Conservation (phyloP, 2,888 invertebrate genomes). For the Heliconius charithonia region DNA sequence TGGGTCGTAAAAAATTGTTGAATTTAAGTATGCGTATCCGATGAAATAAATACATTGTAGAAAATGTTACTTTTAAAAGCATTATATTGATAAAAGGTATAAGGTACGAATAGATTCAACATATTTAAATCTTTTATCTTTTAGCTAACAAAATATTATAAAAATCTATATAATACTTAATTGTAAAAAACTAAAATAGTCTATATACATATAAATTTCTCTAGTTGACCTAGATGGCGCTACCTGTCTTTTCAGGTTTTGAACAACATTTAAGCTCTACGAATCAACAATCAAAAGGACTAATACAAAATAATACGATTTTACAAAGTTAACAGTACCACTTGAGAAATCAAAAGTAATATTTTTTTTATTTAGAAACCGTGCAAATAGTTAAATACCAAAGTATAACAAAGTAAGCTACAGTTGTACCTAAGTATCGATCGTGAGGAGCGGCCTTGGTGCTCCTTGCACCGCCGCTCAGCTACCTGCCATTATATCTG, state of each 20-base stretch:
- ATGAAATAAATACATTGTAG: neutral
- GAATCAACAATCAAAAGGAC: neutral
- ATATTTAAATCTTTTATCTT: too few relatives aligned
- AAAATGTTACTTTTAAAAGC: neutral
- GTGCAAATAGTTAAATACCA: neutral
- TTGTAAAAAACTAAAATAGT: too few relatives aligned
- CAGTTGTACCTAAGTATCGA: conserved; percentile 25
- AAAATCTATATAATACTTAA: too few relatives aligned
- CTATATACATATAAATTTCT: too few relatives aligned
- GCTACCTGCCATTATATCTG: conserved; percentile 22
- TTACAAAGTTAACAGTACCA: neutral
- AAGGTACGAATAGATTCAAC: too few relatives aligned
- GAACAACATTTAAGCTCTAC: neutral
- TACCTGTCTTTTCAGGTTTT: neutral
- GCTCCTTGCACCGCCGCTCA: conserved; percentile 31
- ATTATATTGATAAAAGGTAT: too few relatives aligned
- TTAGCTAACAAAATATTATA: too few relatives aligned
- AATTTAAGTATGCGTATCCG: neutral
- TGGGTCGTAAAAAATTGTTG: neutral
- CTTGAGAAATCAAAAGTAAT: neutral
- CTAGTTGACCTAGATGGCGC: neutral
- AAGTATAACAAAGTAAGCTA: neutral
- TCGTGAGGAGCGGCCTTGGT: conserved; percentile 35
- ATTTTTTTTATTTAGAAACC: neutral
- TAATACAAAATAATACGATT: neutral